These are phyloP conservation scores for Gastrophysa polygoni DNA, from an alignment of 2,888 invertebrate genomes.

Conservation along the genomic window DNA sequence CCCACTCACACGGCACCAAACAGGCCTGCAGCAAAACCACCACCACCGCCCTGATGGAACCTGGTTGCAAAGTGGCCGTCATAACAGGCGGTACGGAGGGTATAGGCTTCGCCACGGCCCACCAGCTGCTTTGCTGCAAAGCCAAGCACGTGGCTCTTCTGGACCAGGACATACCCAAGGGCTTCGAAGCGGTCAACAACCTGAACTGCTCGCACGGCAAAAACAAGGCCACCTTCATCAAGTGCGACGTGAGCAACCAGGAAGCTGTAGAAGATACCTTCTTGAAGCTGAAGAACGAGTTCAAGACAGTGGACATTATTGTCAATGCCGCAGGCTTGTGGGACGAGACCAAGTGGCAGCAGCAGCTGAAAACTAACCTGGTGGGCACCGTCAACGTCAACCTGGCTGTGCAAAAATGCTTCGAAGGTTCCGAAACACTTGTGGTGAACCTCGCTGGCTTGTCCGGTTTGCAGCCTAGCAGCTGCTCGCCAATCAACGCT, in stretches of 20 bases:
- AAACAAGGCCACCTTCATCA: conserved; percentile 49
- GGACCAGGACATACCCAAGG: conserved; percentile 47
- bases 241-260: conserved; percentile 50
- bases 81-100: conserved; percentile 59
- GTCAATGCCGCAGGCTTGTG: conserved; percentile 51
- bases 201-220: conserved; percentile 50
- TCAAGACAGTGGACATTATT: conserved; percentile 41
- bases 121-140: conserved; percentile 57
- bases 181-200: conserved; percentile 48
- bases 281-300: conserved; percentile 21
- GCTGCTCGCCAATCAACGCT: conserved; percentile 59
- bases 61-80: conserved; percentile 53
- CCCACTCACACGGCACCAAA: background rate
- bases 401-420: conserved; percentile 16
- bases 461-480: conserved; percentile 57
- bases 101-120: conserved; percentile 58
- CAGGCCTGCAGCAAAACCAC: conserved; percentile 5
- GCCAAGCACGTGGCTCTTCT: conserved; percentile 53
- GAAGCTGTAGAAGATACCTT: conserved; percentile 46
- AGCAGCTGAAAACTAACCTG: conserved; percentile 53
- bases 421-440: conserved; percentile 57
- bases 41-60: conserved; percentile 16
- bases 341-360: conserved; percentile 52
- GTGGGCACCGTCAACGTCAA: conserved; percentile 39
- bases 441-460: conserved; percentile 63